Percentiles rank a stretch among this genome's conserved stretches.
Conservation (phyloP, 2,113 vertebrate genomes). For the Herpetotheres cachinnans region DNA sequence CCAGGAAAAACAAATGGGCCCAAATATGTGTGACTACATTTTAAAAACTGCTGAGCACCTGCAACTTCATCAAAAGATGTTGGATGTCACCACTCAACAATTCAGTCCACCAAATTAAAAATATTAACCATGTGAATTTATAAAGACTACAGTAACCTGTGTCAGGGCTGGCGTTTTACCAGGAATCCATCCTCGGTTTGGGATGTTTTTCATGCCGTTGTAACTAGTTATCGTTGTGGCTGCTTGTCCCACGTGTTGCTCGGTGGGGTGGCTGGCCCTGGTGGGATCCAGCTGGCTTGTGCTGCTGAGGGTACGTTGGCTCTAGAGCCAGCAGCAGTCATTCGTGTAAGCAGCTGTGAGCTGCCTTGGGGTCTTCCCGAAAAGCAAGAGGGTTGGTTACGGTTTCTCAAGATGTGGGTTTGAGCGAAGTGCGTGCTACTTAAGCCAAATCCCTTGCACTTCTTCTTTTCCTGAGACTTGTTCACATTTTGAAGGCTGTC, state of each 20-base stretch:
- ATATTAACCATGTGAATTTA: background rate
- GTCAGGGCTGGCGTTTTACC: background rate
- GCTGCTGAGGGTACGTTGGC: background rate
- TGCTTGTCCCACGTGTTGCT: background rate
- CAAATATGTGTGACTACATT: background rate
- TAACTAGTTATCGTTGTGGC: background rate
- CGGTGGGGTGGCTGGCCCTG: background rate
- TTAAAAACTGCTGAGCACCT: slow-evolving; percentile 32
- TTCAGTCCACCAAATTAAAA: background rate
- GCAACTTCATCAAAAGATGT: background rate
- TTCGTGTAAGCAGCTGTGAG: background rate
- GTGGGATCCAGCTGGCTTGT: background rate
- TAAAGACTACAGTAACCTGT: background rate
- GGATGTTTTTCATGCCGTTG: background rate
- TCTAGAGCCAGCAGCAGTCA: background rate
- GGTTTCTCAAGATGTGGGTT: background rate
- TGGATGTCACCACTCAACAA: slow-evolving; percentile 8
- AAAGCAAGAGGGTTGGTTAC: background rate
- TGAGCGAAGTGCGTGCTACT: background rate
- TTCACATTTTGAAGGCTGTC: background rate
- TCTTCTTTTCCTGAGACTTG: background rate
- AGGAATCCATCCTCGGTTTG: background rate
- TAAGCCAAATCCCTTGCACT: background rate
- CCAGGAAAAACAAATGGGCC: slow-evolving; percentile 52
- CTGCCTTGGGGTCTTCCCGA: background rate